Percentiles rank a stretch among this genome's conserved stretches.
These are phyloP conservation scores for Brachypalpus laphriformis DNA, from an alignment of 2,888 invertebrate species.

Conservation along the genomic window DNA sequence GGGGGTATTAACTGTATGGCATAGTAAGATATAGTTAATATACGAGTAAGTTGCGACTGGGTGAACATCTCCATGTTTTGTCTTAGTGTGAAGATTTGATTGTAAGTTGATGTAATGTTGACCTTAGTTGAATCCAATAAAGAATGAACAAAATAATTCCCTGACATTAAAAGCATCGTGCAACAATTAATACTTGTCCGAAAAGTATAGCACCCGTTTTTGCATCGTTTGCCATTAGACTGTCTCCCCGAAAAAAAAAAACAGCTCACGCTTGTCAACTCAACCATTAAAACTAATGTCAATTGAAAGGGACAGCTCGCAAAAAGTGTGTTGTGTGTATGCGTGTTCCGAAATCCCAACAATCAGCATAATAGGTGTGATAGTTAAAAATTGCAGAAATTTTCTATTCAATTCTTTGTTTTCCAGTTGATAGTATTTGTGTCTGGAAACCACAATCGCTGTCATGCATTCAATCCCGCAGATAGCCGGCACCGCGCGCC, in stretches of 20 bases:
- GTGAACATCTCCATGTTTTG: too few relatives aligned
- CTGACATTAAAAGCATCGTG: too few relatives aligned
- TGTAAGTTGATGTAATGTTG: too few relatives aligned
- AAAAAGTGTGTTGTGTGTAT: slow-evolving; percentile 17
- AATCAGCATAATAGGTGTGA: slow-evolving; percentile 61
- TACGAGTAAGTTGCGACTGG: too few relatives aligned
- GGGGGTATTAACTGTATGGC: too few relatives aligned
- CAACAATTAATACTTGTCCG: neutral
- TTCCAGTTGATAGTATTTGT: slow-evolving; percentile 50
- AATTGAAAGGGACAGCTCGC: slow-evolving; percentile 30
- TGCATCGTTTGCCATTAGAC: neutral
- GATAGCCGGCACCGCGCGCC: neutral
- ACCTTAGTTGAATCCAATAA: too few relatives aligned
- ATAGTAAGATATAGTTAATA: too few relatives aligned
- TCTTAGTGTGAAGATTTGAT: too few relatives aligned
- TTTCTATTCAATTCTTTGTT: slow-evolving; percentile 66
- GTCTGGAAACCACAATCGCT: slow-evolving; percentile 54
- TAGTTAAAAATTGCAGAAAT: slow-evolving; percentile 40
- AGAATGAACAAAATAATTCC: too few relatives aligned
- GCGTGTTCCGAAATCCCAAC: slow-evolving; percentile 20
- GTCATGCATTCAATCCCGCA: slow-evolving; percentile 33
- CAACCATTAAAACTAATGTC: slow-evolving; percentile 63
- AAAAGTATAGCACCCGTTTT: slow-evolving; percentile 46
- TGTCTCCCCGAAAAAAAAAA: neutral
- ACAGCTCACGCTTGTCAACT: slow-evolving; percentile 45